Percentiles rank a stretch among this genome's conserved stretches.
Evolutionary conservation across 2,888 invertebrate genomes (phyloP).

Genomic region (Ochropacha duplaris): DNA sequence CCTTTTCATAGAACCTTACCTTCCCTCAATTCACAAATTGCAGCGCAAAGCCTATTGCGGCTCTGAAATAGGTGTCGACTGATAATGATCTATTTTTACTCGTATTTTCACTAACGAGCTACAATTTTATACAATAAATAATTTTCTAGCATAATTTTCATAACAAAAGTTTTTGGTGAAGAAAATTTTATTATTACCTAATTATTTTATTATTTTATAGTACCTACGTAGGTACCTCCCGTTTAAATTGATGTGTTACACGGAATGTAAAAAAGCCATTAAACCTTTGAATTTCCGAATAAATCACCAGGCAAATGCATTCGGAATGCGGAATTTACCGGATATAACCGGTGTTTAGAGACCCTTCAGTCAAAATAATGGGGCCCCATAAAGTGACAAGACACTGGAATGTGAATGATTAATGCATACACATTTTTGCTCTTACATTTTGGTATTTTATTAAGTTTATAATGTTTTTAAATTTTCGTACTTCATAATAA

Average conservation of each 20-base stretch:
- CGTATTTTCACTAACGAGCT: background rate
- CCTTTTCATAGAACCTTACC: background rate
- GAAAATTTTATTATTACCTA: no score
- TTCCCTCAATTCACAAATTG: constrained; percentile 34
- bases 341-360: constrained; percentile 8
- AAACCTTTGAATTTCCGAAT: constrained; percentile 4
- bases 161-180: no score
- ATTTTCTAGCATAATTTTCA: no score
- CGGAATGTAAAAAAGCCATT: background rate
- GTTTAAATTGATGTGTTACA: background rate
- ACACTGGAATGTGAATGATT: constrained; percentile 11
- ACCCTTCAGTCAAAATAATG: constrained; percentile 13
- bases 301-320: background rate
- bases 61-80: constrained; percentile 29
- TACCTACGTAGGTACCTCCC: background rate
- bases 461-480: background rate
- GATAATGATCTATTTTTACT: background rate
- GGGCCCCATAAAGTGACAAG: constrained; percentile 16
- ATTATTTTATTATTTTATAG: no score
- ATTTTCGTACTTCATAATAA: no score
- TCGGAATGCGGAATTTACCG: constrained; percentile 6
- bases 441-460: background rate
- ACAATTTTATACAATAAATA: background rate
- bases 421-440: constrained; percentile 4
- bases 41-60: constrained; percentile 36